Evolutionary conservation across 1,140 invertebrate species (phyloP), one percentile per base, ranked within the genome.

Genomic region (Micrasema longulum): DNA sequence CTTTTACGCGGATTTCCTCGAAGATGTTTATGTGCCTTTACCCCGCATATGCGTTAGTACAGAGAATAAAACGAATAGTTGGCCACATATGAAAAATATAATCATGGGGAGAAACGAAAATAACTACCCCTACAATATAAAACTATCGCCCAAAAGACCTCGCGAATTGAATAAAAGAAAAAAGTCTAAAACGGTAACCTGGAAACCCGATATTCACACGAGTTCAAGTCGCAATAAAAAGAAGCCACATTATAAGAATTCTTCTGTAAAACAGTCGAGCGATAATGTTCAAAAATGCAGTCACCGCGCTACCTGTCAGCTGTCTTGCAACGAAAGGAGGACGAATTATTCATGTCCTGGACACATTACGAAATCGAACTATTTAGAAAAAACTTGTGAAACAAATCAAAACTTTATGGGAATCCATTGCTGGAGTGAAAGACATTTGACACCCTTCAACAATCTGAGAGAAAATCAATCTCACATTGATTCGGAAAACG

Each of bases 91-190:
- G 74, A 76, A 52, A 35, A 70, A 72, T 50, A 16, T 76, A 11
- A 76, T 76, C 5, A 66, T 76, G 63, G 74, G 74, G 9, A 45
- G 68, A 60, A 72, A 76, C 31, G 60, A 72, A 41, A 67, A 76
- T 36, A 36, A 57, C 5, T 76, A 70, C 52, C 74, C 74, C 1
- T 76, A 72, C 20, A 76, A 76, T 47, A 50, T 76, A 10, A 72
- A 76, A 67, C 1, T 57, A 20, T 76, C 74, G 4, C 74, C 74
- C 1, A 72, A 57, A 43, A 69, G 43, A 41, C 31, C 62, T 23
- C 10, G 22, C 47, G 7, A 41, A 26, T 41, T 26, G 31, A 18
- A 22, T 45, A 20, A 41, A 18, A 63, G 50, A 45, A 69, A 55
- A 62, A 20, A 41, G 16, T 14, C 41, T 2, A 76, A 76, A 53